Evolutionary conservation across 23 tunicate genomes (phyloP).

Genomic region (Ascidia mentula): DNA sequence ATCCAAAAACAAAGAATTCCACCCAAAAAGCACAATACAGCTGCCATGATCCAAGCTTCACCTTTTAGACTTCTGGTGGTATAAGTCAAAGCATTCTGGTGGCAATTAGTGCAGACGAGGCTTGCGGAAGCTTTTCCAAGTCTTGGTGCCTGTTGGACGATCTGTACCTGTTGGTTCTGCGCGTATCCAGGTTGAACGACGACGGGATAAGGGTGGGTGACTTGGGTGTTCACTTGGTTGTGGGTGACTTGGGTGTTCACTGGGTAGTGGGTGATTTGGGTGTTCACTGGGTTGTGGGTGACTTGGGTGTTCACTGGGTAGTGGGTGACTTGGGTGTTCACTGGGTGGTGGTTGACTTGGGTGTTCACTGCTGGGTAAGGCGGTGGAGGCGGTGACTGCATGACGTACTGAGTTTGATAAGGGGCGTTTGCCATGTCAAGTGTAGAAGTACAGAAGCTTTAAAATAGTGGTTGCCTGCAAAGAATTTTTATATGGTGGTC

Average conservation of each 20-base stretch:
- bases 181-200: not conserved
- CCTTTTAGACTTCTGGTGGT: not conserved
- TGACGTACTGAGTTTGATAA: no score
- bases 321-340: no score
- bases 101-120: not conserved
- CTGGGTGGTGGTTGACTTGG: no score
- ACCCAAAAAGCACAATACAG: not conserved
- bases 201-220: not conserved
- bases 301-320: no score
- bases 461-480: no score
- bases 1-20: constrained; percentile 7
- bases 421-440: no score
- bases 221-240: not conserved
- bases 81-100: not conserved
- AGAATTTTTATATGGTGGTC: no score
- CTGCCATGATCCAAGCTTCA: not conserved
- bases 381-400: no score
- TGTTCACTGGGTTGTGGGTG: no score
- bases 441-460: no score
- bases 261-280: no score
- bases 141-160: not conserved
- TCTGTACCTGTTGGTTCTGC: not conserved
- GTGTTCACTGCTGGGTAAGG: no score
- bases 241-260: not conserved
- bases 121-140: not conserved